phyloP scores from a whole-genome alignment of 2,888 invertebrate species.

The Nomada fucata region DNA sequence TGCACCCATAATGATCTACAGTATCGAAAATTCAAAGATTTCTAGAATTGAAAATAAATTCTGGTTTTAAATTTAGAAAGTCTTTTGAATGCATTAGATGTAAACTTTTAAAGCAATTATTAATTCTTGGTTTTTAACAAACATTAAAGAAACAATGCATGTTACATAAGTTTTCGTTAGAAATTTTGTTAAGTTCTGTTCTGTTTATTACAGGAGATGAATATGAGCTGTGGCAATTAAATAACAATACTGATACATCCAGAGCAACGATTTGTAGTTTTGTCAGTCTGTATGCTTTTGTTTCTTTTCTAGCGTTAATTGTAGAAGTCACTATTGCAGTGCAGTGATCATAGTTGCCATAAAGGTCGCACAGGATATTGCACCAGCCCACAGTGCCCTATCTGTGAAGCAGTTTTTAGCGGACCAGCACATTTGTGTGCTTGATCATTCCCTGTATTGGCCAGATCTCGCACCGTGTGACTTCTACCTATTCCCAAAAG shows the following conservation, averaged over 20 bases:
- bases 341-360: not conserved
- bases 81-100: no score
- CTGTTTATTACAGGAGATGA: not conserved
- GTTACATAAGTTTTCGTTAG: no score
- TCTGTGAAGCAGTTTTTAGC: constrained; percentile 15
- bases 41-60: no score
- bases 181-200: no score
- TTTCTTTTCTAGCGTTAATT: not conserved
- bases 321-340: not conserved
- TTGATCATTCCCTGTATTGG: not conserved
- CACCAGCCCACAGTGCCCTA: constrained; percentile 1
- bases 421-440: not conserved
- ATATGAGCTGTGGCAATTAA: no score
- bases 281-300: not conserved
- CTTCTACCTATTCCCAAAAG: constrained; percentile 21
- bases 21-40: no score
- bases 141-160: no score
- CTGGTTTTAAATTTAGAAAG: no score
- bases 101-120: no score
- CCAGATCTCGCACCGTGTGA: constrained; percentile 6
- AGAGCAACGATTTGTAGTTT: not conserved
- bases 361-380: not conserved
- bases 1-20: no score
- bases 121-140: no score
- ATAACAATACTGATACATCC: not conserved